phyloP scores from a whole-genome alignment of 2,113 vertebrate genomes.

The Syrrhaptes paradoxus region DNA sequence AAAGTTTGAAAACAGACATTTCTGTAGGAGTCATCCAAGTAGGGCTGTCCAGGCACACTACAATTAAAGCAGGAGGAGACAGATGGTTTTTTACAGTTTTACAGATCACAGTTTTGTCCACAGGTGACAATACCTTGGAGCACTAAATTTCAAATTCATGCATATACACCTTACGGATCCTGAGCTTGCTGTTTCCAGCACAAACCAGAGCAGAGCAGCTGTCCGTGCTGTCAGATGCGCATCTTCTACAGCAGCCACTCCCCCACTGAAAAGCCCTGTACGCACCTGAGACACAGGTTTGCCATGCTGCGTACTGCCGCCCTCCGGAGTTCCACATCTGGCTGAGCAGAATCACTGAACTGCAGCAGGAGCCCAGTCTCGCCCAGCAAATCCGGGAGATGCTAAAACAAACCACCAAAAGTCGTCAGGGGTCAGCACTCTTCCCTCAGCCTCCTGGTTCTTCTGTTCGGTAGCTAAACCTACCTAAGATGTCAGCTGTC shows the following conservation, averaged over 20 bases:
- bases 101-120: not conserved
- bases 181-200: not conserved
- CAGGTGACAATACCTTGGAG: not conserved
- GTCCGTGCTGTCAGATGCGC: accelerated
- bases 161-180: not conserved
- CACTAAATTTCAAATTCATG: not conserved
- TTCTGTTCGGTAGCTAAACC: not conserved
- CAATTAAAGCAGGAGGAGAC: not conserved
- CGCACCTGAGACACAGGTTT: constrained; percentile 90
- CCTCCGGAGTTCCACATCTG: constrained; percentile 82
- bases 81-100: not conserved
- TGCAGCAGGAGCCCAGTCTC: constrained; percentile 81
- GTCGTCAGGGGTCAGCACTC: not conserved
- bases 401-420: constrained; percentile 71
- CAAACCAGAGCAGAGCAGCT: not conserved
- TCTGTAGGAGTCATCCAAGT: constrained; percentile 88
- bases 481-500: not conserved
- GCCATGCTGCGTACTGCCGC: constrained; percentile 89
- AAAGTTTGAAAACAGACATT: constrained; percentile 86
- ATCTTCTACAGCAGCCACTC: not conserved
- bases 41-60: constrained; percentile 88
- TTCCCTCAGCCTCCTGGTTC: not conserved
- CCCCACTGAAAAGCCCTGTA: accelerated
- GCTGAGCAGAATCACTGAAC: constrained; percentile 78
- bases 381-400: constrained; percentile 84